A percentile compares a stretch with the other conserved stretches of the same genome.
phyloP scores from a whole-genome alignment of 2,888 invertebrate species.

The Phymatocera aterrima region DNA sequence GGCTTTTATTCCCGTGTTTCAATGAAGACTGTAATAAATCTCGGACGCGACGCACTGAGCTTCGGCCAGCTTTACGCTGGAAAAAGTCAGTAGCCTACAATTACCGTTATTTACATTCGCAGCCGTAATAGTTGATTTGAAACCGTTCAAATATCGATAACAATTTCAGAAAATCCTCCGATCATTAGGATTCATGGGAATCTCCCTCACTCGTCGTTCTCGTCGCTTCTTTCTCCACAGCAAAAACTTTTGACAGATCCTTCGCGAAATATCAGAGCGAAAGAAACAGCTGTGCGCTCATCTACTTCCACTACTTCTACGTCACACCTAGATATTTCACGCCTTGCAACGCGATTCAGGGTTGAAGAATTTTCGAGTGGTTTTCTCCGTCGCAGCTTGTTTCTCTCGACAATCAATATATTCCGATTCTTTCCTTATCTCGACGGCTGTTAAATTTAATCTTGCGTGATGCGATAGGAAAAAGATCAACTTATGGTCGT shows the following conservation, averaged over 20 bases:
- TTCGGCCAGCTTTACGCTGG: slow-evolving; percentile 23
- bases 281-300: too few relatives aligned
- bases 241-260: too few relatives aligned
- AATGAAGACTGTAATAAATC: slow-evolving; percentile 31
- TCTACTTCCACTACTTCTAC: too few relatives aligned
- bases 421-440: slow-evolving; percentile 27
- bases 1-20: slow-evolving; percentile 37
- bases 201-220: neutral
- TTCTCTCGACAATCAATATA: slow-evolving; percentile 4
- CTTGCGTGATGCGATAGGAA: slow-evolving; percentile 41
- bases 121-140: slow-evolving; percentile 12
- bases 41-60: slow-evolving; percentile 31
- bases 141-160: slow-evolving; percentile 19
- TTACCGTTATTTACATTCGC: slow-evolving; percentile 29
- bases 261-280: too few relatives aligned
- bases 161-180: neutral
- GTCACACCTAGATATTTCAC: neutral
- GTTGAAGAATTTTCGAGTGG: neutral
- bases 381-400: slow-evolving; percentile 2
- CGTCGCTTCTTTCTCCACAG: neutral
- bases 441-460: slow-evolving; percentile 39
- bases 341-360: neutral
- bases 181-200: slow-evolving; percentile 5
- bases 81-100: slow-evolving; percentile 38
- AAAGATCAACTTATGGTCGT: slow-evolving; percentile 31